Base-by-base conservation (phyloP, 2,888 invertebrate genomes). In the Phanerotoma sp. region DNA sequence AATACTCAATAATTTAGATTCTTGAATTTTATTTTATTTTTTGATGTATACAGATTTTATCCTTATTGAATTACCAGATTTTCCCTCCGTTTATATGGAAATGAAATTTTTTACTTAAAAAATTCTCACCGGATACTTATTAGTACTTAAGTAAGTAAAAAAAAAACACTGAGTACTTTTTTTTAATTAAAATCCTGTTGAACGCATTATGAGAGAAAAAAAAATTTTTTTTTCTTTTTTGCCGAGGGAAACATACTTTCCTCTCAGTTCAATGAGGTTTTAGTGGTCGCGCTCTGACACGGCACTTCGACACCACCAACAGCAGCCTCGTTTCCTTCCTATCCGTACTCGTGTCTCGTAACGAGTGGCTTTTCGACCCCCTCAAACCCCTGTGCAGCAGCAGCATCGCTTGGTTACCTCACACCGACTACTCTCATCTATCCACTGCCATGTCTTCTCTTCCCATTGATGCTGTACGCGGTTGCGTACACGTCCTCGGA, bases 241-340 rank as follows among this genome's bases (percentile, higher is more conserved):
- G 11, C 15, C 10, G 15, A 20, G n/a, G 15, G 46, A 11, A 47
- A 21, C 22, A 11, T 25, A 10, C 44, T 37, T 51, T 52, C 42
- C 42, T 51, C 38, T 38, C 50, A 51, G 49, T 56, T 56, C 58
- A 57, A 56, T 56, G 54, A 57, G 50, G 46, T 60, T 55, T 50
- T 50, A 50, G 55, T 46, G 53, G 56, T 54, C 49, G 46, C 25
- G 44, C 52, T 50, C 51, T 50, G 57, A 56, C 57, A 52, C 54
- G 49, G 30, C 55, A 57, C 55, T 57, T 50, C 50, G 41, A 53
- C 53, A 54, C 59, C 50, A 47, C 44, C 33, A 40, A 28, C 45
- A 35, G 30, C 38, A 28, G 53, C 38, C 50, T 42, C 41, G 42
- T 52, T 52, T 51, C 47, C 46, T 51, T 51, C 45, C 44, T 44